These are phyloP conservation scores for Leptopilina drosophilae DNA, from an alignment of 2,888 invertebrate species.

Conservation along the genomic window DNA sequence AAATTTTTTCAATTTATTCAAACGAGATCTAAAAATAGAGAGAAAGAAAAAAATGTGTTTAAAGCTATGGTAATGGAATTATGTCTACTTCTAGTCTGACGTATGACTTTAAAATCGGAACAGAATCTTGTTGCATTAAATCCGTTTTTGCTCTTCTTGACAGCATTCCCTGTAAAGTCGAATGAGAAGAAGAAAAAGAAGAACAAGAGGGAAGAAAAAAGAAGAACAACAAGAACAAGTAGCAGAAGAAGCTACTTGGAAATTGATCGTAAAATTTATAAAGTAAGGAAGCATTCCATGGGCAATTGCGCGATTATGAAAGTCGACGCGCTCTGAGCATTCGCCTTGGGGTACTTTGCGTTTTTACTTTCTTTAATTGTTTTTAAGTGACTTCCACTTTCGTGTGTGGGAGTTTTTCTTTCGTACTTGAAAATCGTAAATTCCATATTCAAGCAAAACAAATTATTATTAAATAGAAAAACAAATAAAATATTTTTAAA, in stretches of 20 bases:
- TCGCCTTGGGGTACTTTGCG: conserved; percentile 31
- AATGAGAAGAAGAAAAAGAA: not conserved
- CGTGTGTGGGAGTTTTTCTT: conserved; percentile 10
- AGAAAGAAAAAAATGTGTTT: not conserved
- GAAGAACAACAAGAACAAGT: not conserved
- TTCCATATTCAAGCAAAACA: not conserved
- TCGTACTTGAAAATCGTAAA: not conserved
- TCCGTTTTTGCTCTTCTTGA: not conserved
- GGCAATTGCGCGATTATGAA: conserved; percentile 36
- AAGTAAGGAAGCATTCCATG: conserved; percentile 34
- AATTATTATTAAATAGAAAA: not conserved
- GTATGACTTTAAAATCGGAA: not conserved
- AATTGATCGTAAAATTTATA: conserved; percentile 24
- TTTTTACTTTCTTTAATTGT: conserved; percentile 38
- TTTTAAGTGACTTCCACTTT: conserved; percentile 2
- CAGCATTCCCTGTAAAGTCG: not conserved
- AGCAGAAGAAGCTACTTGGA: conserved; percentile 7
- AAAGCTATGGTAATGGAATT: conserved; percentile 17
- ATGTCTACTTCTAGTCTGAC: not conserved
- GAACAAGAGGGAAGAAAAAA: not conserved
- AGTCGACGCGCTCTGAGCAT: conserved; percentile 40
- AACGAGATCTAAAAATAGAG: not conserved
- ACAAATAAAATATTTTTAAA: too few species aligned
- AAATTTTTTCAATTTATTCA: not conserved
- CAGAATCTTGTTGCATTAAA: conserved; percentile 14